phyloP scores from a whole-genome alignment of 1,140 invertebrate genomes.

The Brachionus plicatilis region DNA sequence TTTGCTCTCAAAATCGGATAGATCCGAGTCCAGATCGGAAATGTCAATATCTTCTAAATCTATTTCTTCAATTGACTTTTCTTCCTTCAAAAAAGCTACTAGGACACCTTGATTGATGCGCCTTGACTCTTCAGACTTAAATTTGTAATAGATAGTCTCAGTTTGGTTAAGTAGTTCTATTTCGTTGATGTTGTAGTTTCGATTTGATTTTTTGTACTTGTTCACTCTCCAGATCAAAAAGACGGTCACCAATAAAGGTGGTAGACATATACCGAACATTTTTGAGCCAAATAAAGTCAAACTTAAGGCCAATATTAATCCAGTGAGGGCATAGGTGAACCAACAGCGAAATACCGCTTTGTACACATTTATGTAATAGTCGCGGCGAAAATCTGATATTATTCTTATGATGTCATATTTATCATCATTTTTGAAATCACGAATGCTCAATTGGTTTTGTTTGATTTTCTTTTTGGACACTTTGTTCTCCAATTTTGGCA shows the following conservation, averaged over 20 bases:
- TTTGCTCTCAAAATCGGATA: not conserved
- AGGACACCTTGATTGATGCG: conserved; percentile 26
- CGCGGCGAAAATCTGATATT: not conserved
- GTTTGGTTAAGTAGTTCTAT: conserved; percentile 19
- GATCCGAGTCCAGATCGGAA: not conserved
- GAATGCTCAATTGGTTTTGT: not conserved
- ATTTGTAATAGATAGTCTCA: conserved; percentile 25
- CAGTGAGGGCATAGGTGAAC: conserved; percentile 30
- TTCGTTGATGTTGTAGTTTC: conserved; percentile 37
- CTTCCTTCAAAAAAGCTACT: conserved; percentile 23
- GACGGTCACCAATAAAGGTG: conserved; percentile 1
- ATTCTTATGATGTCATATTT: conserved; percentile 31
- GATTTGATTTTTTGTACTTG: not conserved
- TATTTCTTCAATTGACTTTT: conserved; percentile 15
- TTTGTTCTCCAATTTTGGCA: not conserved
- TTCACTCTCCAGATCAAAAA: conserved; percentile 23
- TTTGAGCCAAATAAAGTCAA: conserved; percentile 6
- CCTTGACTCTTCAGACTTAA: not conserved
- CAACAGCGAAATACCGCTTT: not conserved
- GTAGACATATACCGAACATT: conserved; percentile 22
- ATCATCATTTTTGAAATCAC: conserved; percentile 11
- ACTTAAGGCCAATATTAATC: not conserved
- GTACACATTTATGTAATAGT: conserved; percentile 25
- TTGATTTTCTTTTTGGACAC: not conserved
- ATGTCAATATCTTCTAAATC: conserved; percentile 8